A percentile compares a stretch with the other conserved stretches of the same genome.
Evolutionary conservation across 1,140 invertebrate species (phyloP).

Genomic region (Drosophila nigrodunni): DNA sequence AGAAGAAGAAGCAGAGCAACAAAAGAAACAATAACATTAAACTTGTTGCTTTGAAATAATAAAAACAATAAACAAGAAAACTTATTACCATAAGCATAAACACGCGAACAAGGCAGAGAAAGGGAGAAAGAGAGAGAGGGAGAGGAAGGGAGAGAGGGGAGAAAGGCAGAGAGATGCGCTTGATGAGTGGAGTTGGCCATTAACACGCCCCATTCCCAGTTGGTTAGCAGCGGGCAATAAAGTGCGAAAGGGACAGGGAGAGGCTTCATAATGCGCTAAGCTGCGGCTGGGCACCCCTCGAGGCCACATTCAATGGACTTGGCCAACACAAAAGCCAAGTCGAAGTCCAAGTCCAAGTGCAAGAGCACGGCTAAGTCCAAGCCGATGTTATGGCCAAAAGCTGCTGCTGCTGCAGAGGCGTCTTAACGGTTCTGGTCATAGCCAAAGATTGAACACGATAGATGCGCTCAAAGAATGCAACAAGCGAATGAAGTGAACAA

Average conservation of each 20-base stretch:
- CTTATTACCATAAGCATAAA: constrained; percentile 80
- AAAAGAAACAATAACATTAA: constrained; percentile 34
- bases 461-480: constrained; percentile 49
- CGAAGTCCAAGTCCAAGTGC: background rate
- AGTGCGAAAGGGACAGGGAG: constrained; percentile 27
- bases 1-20: constrained; percentile 32
- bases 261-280: constrained; percentile 60
- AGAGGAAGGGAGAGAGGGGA: constrained; percentile 3
- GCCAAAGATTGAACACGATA: constrained; percentile 1
- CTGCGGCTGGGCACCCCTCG: constrained; percentile 15
- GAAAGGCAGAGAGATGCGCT: constrained; percentile 21
- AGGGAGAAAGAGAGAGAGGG: background rate
- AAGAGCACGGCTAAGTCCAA: background rate
- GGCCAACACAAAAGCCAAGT: constrained; percentile 21
- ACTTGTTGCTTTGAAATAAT: constrained; percentile 49
- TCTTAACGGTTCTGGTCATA: constrained; percentile 62
- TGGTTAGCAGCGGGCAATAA: constrained; percentile 15
- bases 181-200: constrained; percentile 25
- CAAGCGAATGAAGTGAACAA: constrained; percentile 13
- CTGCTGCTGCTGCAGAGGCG: constrained; percentile 23
- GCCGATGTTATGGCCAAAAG: too few species aligned
- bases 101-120: constrained; percentile 48
- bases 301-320: constrained; percentile 35
- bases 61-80: constrained; percentile 75
- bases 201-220: constrained; percentile 44